Base-by-base conservation (phyloP, 2,113 vertebrate genomes). In the Myotis yumanensis region DNA sequence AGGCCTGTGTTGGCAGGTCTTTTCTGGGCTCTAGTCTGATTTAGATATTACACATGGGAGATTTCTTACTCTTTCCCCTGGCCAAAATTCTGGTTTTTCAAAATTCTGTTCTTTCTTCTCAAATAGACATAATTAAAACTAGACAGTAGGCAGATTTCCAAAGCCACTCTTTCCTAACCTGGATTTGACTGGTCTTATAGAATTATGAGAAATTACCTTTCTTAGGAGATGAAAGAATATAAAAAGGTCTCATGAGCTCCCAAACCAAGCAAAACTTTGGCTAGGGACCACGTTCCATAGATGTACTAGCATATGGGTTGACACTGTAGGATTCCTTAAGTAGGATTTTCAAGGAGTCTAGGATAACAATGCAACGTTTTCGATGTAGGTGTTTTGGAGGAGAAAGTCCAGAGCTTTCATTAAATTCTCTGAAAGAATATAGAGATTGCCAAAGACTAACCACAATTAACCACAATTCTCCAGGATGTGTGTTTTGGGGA, bases 71-170 rank as follows among this genome's bases (percentile, higher is more conserved):
- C 54, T 80, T 77, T 68, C 76, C 17, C 23, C 11, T 28, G 43
- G 32, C 52, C 46, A 71, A 89, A 80, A 87, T 86, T 89, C 52
- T 86, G 40, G 37, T n/a, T 62, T 90, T 79, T 89, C 35, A 66
- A 80, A 88, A 91, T 37, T 72, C 32, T 89, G 48, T 66, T 69
- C 52, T 95, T 92, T 37, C 11, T 79, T 95, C 69, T 97, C 85
- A 86, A 54, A 43, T 3, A 57, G 77, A 77, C n/a, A 18, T 37
- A 80, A 62, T 32, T 51, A 71, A 95, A 79, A 40, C 30, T 86
- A 82, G 48, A 46, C 30, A 62, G 89, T 6, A 43, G 88, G 77
- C 37, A 69, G n/a, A 54, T 79, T 69, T 87, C 43, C 73, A 89
- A 68, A 92, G 54, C 14, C 9, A 37, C 17, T 48, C 18, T 94